Evolutionary conservation across 2,113 vertebrate species (phyloP).

Genomic region (Coptodon rendalli): DNA sequence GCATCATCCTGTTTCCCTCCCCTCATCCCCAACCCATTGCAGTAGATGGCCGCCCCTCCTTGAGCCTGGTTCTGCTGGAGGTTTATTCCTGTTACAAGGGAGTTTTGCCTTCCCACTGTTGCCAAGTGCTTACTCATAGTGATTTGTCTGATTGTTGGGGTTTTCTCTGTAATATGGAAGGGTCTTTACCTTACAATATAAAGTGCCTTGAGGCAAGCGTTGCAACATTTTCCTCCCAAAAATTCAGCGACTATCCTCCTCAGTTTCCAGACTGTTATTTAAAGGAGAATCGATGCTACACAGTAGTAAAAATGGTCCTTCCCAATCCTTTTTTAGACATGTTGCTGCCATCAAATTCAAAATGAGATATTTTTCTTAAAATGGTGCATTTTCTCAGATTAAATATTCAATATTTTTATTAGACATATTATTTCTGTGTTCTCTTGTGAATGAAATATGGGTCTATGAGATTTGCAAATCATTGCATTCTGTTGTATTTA

Average conservation of each 20-base stretch:
- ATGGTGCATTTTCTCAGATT: background rate
- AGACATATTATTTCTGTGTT: background rate
- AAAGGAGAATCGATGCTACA: background rate
- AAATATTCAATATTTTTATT: background rate
- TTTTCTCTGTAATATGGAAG: background rate
- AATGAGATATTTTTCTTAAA: background rate
- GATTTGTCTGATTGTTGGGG: rapidly evolving
- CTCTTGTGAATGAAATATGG: background rate
- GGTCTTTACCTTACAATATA: background rate
- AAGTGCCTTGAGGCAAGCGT: background rate
- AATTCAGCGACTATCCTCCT: background rate
- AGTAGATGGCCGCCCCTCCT: background rate
- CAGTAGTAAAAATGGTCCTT: background rate
- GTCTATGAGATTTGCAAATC: background rate
- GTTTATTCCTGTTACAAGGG: background rate
- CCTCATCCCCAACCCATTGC: background rate
- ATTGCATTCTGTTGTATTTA: background rate
- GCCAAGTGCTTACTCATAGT: background rate
- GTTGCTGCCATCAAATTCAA: background rate
- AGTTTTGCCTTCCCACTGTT: background rate
- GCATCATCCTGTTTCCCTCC: background rate
- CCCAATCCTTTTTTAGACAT: background rate
- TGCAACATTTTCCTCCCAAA: background rate
- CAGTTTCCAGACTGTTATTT: background rate
- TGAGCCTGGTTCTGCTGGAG: background rate